Evolutionary conservation across 2,888 invertebrate species (phyloP), one percentile per base, ranked within the genome.

Genomic region (Beris morrisii): DNA sequence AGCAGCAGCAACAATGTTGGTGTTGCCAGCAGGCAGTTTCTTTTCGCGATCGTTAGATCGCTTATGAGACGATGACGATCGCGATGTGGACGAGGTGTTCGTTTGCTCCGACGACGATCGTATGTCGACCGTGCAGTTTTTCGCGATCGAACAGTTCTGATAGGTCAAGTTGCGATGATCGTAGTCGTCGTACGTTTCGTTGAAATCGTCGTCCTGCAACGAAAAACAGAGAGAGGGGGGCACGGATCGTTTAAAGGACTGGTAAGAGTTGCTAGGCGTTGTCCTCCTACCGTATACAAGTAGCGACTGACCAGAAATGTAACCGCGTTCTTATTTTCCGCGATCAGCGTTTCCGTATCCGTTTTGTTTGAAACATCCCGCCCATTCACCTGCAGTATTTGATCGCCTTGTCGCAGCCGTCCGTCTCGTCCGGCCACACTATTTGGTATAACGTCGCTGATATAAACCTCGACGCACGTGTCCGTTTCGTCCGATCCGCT

Each of bases 391-490:
- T 83, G 84, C 64, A 85, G 75, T 70, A 85, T 84, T 76, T 85
- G 84, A 78, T 85, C 85, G 54, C 85, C 85, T 73, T 83, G 83
- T 54, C 82, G 78, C 48, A 85, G 75, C 58, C 85, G 79, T 32
- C 84, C 85, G 73, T 85, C 84, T 55, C 80, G 77, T 65, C 82
- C 83, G 7, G 85, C 85, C 4, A 84, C 78, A 72, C 84, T 84
- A 70, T 83, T 81, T 53, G 83, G 83, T 66, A 83, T 80, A 71
- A 85, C 84, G 78, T 87, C 86, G 71, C 86, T 84, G 70, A 88
- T 85, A 75, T 86, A 87, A 66, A 87, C 85, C 75, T 87, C 87
- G 44, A 84, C 69, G 63, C 68, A 69, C 22, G 68, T 84, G 71
- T 83, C 81, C 6, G 64, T 64, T 13, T 64, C 64, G n/a, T 64